Evolutionary conservation across 1,140 invertebrate genomes (phyloP), one percentile per base, ranked within the genome.

Genomic region (Doryteuthis pealeii): DNA sequence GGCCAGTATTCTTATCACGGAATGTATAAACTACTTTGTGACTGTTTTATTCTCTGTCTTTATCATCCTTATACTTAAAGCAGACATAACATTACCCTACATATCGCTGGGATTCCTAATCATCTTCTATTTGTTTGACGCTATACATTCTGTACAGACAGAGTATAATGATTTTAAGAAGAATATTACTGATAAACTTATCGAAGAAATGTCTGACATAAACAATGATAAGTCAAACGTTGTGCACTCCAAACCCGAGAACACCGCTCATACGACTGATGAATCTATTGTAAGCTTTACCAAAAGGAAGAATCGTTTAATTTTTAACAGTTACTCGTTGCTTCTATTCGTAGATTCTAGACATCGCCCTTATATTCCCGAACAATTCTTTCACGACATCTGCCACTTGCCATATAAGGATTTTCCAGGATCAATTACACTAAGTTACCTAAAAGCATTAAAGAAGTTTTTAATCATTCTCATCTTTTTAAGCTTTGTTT

Each of bases 31-130:
- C 2, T 83, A 80, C 45, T 74, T 82, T 22, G 81, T 81, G 26
- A 83, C 84, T 69, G 71, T 84, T 22, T 66, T 67, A 3, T 75
- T 81, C 14, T 84, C 83, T 74, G 83, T 80, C 0, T 72, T 83
- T n/a, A 85, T 85, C 74, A 83, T 83, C 10, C 74, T 84, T 30
- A 82, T 85, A 32, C 76, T 84, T 14, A 85, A 85, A 67, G 82
- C 84, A 12, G 78, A 79, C 1, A 45, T 73, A 1, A 76, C 76
- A 1, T 70, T 85, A 31, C 78, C 80, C 67, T 83, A 83, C 71
- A 40, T 83, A 1, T 76, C 80, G 10, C 75, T 86, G 22, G 28
- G 81, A 0, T 78, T 83, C 30, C 74, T 86, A 66, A 67, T 84
- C 31, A 43, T 80, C 22, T 66, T 84, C 30, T 85, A 86, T 74